Evolutionary conservation across 2,113 vertebrate species (phyloP).

Genomic region (Larimichthys crocea): DNA sequence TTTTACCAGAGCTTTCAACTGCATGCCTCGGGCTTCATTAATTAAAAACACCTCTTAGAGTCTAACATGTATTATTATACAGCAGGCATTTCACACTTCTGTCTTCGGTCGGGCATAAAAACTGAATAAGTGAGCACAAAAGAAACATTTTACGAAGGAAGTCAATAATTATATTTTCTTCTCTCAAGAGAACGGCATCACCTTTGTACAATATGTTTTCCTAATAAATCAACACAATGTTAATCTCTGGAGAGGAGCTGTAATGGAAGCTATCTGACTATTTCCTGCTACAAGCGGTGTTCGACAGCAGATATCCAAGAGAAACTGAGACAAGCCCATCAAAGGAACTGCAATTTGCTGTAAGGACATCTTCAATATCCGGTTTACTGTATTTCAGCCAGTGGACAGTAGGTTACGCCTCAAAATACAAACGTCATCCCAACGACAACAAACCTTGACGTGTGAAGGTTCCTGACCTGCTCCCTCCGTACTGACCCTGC

Average conservation of each 20-base stretch:
- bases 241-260: constrained; percentile 15
- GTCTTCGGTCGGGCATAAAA: not conserved
- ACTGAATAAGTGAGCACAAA: not conserved
- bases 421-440: not conserved
- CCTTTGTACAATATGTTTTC: not conserved
- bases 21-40: no score
- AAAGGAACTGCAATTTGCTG: constrained; percentile 41
- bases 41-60: not conserved
- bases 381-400: constrained; percentile 21
- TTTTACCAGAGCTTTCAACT: not conserved
- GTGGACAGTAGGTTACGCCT: constrained; percentile 7
- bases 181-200: not conserved
- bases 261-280: constrained; percentile 41
- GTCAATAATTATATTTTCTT: not conserved
- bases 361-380: constrained; percentile 62
- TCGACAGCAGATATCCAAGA: constrained; percentile 49
- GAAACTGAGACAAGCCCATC: constrained; percentile 41
- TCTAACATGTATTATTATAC: not conserved
- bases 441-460: not conserved
- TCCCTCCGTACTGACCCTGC: not conserved
- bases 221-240: not conserved
- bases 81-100: not conserved
- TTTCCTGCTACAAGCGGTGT: constrained; percentile 22
- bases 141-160: not conserved
- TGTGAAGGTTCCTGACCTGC: not conserved